Base-by-base conservation (phyloP, 2,113 vertebrate species). In the Callochromis pleurospilus region DNA sequence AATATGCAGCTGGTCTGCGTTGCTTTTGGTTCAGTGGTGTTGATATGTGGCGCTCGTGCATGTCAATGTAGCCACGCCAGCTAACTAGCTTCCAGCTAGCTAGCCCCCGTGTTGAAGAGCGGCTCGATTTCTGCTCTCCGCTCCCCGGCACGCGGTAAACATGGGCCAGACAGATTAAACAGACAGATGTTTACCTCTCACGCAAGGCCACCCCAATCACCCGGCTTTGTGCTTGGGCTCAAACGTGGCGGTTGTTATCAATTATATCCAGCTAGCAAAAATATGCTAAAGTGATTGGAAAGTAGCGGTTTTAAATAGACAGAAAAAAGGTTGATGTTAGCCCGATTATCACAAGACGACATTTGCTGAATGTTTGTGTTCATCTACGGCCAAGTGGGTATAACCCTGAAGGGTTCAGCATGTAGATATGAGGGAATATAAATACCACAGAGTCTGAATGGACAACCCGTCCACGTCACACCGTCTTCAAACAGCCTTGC, bases 131-230 rank as follows among this genome's bases (percentile, higher is more conserved):
- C 17, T 58, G 24, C 51, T 51, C 5, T 73, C 29, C 6, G 29
- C 47, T 90, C 79, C 80, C 73, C 85, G 53, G 68, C 93, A 94
- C 90, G 93, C 93, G 92, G 90, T 88, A 92, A 92, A 94, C 84
- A 90, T 38, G 73, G 82, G 70, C 5, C 70, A 88, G 75, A 2
- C 29, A 70, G 26, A 31, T 38, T 24, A 73, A 88, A 88, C 73
- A 49, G 33, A 4, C 36, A 51, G 10, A 51, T 80, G n/a, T 80
- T 51, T 80, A 51, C 9, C 26, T 6, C 17, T 31, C 26, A 21
- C 7, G 7, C 4, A 1, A 6, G 12, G 5, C 21, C 58, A 6
- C 5, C 3, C 5, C 2, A 2, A 3, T n/a, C 14, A 24, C 4
- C 4, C 1, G 5, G 15, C 13, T n/a, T 4, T 8, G 4, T 26